A percentile compares a stretch with the other conserved stretches of the same genome.
These are phyloP conservation scores for Lymantria monacha DNA, from an alignment of 2,888 invertebrate species.

Conservation along the genomic window DNA sequence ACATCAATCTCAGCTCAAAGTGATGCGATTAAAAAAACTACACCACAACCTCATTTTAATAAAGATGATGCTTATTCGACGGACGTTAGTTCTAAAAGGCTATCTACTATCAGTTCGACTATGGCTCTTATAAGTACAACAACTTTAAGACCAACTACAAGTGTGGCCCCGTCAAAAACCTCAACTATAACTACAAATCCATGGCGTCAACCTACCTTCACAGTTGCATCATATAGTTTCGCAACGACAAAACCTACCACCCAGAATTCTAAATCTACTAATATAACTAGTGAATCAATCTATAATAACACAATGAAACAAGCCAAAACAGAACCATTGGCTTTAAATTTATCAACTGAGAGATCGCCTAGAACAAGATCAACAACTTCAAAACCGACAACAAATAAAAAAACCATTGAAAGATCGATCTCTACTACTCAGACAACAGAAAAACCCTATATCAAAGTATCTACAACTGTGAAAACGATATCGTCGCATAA, in stretches of 20 bases:
- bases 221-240: not conserved
- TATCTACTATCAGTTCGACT: not conserved
- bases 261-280: not conserved
- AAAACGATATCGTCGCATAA: not conserved
- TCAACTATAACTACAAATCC: not conserved
- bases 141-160: slow-evolving; percentile 18
- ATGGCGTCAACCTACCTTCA: not conserved
- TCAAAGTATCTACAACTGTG: not conserved
- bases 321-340: not conserved
- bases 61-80: not conserved
- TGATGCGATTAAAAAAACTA: not conserved
- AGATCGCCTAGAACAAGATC: not conserved
- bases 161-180: too few relatives aligned
- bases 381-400: not conserved
- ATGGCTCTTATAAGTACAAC: slow-evolving; percentile 8
- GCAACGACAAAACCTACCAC: not conserved
- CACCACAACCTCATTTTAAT: not conserved
- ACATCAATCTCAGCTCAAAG: not conserved
- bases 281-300: not conserved
- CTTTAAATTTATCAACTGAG: not conserved
- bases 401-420: not conserved
- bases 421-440: not conserved
- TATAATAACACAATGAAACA: not conserved
- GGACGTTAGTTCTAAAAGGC: slow-evolving; percentile 6
- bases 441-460: not conserved